phyloP scores from a whole-genome alignment of 2,113 vertebrate species.

The Bolborhynchus lineola region DNA sequence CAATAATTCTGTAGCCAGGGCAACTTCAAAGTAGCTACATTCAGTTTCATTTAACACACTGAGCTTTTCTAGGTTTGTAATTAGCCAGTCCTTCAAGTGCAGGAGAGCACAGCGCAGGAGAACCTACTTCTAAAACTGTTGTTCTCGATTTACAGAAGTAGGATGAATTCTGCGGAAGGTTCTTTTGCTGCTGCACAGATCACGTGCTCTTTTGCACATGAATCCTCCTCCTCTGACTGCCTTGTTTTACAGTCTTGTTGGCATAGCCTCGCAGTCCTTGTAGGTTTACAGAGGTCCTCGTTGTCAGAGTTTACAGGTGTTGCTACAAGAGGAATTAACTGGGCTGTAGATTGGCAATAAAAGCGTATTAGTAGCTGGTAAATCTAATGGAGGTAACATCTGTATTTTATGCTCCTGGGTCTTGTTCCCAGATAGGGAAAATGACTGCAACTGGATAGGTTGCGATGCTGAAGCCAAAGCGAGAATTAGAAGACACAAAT shows the following conservation, averaged over 20 bases:
- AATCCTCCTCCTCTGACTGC: not conserved
- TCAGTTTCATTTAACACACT: not conserved
- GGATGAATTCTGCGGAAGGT: fast-evolving
- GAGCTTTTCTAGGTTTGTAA: not conserved
- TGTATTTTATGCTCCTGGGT: not conserved
- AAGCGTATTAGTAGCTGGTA: not conserved
- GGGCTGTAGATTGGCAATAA: not conserved
- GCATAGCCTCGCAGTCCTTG: fast-evolving
- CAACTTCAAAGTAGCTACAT: not conserved
- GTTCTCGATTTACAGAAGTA: not conserved
- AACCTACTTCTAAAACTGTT: not conserved
- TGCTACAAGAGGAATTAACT: fast-evolving
- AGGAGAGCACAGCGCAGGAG: not conserved
- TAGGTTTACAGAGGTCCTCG: not conserved
- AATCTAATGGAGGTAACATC: not conserved
- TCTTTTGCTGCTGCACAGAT: not conserved
- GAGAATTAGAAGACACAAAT: not conserved
- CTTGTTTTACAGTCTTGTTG: not conserved
- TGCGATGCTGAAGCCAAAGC: not conserved
- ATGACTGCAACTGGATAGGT: not conserved
- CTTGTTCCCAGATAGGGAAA: not conserved
- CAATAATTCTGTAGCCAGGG: not conserved
- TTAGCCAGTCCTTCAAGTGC: not conserved
- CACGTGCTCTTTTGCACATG: fast-evolving
- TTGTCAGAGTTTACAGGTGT: not conserved